phyloP scores from a whole-genome alignment of 2,113 vertebrate genomes.

The Periophthalmus modestus region DNA sequence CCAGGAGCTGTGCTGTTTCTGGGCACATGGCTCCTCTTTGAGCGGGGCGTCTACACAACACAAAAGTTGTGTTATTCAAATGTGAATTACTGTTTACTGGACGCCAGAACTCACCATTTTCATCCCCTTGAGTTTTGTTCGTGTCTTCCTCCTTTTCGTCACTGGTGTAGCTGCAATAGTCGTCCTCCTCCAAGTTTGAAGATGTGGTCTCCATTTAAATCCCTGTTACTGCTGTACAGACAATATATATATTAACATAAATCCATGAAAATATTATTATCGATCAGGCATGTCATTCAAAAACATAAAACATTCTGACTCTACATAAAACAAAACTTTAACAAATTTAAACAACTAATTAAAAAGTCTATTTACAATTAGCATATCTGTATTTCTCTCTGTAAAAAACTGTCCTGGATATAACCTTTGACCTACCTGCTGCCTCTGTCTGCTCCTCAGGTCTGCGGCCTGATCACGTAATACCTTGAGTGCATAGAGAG shows the following conservation, averaged over 20 bases:
- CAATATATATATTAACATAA: not conserved
- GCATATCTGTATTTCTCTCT: not conserved
- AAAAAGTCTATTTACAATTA: too few relatives aligned
- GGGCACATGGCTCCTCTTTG: conserved; percentile 10
- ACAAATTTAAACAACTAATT: not conserved
- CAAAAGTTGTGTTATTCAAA: not conserved
- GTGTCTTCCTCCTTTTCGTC: conserved; percentile 18
- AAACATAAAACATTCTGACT: too few relatives aligned
- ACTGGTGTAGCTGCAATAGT: not conserved
- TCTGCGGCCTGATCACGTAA: conserved; percentile 1
- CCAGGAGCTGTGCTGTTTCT: conserved; percentile 36
- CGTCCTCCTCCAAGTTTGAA: conserved; percentile 9
- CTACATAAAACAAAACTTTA: not conserved
- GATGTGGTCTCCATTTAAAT: conserved; percentile 43
- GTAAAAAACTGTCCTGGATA: not conserved
- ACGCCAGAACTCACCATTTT: conserved; percentile 10
- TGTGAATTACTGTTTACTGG: not conserved
- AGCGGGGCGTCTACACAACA: conserved; percentile 22
- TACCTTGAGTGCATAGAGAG: conserved; percentile 36
- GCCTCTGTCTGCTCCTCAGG: conserved; percentile 13
- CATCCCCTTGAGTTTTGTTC: not conserved
- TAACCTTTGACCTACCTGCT: conserved; percentile 35
- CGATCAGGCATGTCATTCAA: not conserved
- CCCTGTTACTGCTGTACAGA: not conserved
- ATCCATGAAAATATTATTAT: not conserved